Evolutionary conservation across 1,140 invertebrate species (phyloP).

Genomic region (Eciton burchellii): DNA sequence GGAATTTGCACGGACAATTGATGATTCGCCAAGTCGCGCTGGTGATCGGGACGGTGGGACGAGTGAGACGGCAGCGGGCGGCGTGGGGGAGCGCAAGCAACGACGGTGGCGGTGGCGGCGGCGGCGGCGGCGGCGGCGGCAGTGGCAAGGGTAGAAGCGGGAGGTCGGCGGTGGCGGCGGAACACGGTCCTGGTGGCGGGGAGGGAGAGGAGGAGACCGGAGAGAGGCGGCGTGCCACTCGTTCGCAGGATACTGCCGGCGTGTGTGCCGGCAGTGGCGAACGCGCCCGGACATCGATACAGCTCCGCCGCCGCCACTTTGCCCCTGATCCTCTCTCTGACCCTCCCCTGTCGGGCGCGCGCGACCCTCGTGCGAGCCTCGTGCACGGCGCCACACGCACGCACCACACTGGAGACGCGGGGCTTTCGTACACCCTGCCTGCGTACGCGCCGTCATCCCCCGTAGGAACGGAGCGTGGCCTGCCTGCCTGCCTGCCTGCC

Average conservation of each 20-base stretch:
- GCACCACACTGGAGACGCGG: slow-evolving; percentile 19
- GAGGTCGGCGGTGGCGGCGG: background rate
- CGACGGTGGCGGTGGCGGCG: background rate
- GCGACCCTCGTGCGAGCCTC: slow-evolving; percentile 60
- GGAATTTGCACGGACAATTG: slow-evolving; percentile 58
- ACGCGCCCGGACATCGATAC: slow-evolving; percentile 76
- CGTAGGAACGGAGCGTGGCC: slow-evolving; percentile 14
- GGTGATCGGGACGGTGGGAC: background rate
- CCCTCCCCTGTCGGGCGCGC: slow-evolving; percentile 56
- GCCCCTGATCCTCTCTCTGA: slow-evolving; percentile 67
- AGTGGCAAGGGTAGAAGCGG: background rate
- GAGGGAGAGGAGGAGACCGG: slow-evolving; percentile 12
- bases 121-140: background rate
- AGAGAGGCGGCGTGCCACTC: slow-evolving; percentile 65
- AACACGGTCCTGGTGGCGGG: slow-evolving; percentile 21
- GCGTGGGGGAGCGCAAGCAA: background rate
- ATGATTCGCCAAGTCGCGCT: slow-evolving; percentile 56
- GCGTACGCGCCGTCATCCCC: slow-evolving; percentile 46
- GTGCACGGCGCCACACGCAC: slow-evolving; percentile 52
- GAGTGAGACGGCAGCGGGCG: slow-evolving; percentile 9
- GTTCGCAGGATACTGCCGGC: slow-evolving; percentile 72
- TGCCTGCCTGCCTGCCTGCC: too few relatives aligned
- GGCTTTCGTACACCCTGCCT: background rate
- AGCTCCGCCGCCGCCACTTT: slow-evolving; percentile 72
- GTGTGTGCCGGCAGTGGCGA: slow-evolving; percentile 70